These are phyloP conservation scores for Megalurothrips usitatus DNA, from an alignment of 2,888 invertebrate species.

Conservation along the genomic window DNA sequence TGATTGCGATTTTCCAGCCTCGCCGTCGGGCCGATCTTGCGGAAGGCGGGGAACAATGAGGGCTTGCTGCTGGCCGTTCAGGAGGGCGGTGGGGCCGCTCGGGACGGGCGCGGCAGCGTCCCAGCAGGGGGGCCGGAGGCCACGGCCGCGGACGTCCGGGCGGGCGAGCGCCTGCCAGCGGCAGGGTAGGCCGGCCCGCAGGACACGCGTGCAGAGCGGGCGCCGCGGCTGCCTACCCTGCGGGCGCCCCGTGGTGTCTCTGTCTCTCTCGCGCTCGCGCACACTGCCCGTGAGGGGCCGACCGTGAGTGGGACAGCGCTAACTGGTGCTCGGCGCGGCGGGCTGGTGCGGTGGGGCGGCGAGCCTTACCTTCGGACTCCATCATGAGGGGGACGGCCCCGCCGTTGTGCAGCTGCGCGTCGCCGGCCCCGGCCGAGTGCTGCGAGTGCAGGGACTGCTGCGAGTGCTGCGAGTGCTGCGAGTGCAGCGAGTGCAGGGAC, in stretches of 20 bases:
- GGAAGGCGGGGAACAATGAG: neutral
- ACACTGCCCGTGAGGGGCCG: neutral
- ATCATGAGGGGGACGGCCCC: neutral
- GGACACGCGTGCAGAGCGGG: too few species aligned
- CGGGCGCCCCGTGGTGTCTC: neutral
- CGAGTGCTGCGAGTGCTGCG: slow-evolving; percentile 13
- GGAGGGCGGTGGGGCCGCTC: neutral
- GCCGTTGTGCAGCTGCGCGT: neutral
- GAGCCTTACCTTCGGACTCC: neutral
- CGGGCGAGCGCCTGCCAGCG: neutral
- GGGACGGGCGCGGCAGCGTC: too few species aligned
- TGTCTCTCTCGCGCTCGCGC: neutral
- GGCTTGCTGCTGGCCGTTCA: neutral
- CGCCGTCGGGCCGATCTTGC: neutral
- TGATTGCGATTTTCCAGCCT: slow-evolving; percentile 16
- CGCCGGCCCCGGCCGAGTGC: neutral
- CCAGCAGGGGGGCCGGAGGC: too few species aligned
- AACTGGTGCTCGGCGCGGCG: too few species aligned
- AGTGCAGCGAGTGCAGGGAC: neutral
- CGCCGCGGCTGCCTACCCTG: too few species aligned
- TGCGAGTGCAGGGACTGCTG: neutral
- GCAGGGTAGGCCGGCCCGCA: neutral
- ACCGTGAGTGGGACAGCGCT: neutral
- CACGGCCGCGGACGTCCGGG: too few species aligned
- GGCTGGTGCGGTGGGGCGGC: neutral